Evolutionary conservation across 2,113 vertebrate genomes (phyloP).

Genomic region (Gymnobelideus leadbeateri): DNA sequence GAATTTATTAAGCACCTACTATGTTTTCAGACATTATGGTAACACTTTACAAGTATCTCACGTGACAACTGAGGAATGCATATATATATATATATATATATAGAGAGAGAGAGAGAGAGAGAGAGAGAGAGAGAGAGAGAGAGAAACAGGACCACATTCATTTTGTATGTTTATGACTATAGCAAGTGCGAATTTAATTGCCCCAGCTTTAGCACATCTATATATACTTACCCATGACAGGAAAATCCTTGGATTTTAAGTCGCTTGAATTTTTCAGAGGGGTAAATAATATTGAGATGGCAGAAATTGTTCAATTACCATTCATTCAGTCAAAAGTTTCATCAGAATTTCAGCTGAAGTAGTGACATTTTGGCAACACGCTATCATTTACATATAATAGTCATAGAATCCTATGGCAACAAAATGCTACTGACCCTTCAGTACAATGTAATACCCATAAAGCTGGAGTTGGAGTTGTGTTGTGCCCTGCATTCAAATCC

Average conservation of each 20-base stretch:
- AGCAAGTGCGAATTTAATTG: background rate
- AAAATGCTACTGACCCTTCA: background rate
- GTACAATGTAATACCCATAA: background rate
- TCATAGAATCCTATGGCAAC: background rate
- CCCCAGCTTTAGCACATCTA: background rate
- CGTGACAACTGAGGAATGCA: background rate
- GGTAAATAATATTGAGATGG: background rate
- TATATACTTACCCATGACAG: background rate
- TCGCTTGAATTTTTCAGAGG: background rate
- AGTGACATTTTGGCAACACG: background rate
- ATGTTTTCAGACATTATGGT: background rate
- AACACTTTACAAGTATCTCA: background rate
- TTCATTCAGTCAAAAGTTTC: background rate
- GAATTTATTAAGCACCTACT: background rate
- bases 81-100: no score
- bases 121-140: no score
- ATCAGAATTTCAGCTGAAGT: background rate
- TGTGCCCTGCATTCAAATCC: background rate
- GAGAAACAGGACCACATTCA: background rate
- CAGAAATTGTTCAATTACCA: background rate
- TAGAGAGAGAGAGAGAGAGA: no score
- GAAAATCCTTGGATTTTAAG: background rate
- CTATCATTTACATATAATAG: background rate
- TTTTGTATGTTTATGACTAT: background rate
- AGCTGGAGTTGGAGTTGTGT: background rate